Evolutionary conservation across 2,888 invertebrate species (phyloP).

Genomic region (Fragum sueziense): DNA sequence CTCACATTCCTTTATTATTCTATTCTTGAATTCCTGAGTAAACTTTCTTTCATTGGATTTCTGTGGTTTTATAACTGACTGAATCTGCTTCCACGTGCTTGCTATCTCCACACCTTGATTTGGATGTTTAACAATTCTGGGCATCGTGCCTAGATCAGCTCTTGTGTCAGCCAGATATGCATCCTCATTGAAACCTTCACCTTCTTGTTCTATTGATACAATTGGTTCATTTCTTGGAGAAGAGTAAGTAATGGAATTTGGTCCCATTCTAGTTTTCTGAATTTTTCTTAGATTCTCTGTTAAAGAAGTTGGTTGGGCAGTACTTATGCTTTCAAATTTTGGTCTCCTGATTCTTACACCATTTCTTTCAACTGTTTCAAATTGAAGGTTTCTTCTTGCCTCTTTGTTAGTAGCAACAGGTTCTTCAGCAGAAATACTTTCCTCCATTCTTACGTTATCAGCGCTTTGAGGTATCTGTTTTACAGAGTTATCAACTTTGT

Average conservation of each 20-base stretch:
- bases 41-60: constrained; percentile 42
- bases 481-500: not conserved
- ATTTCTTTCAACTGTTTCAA: constrained; percentile 27
- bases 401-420: not conserved
- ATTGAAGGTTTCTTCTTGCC: constrained; percentile 3
- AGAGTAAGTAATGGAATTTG: constrained; percentile 41
- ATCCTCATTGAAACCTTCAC: constrained; percentile 14
- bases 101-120: constrained; percentile 45
- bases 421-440: not conserved
- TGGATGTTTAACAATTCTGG: constrained; percentile 47
- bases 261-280: constrained; percentile 52
- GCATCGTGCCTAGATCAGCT: constrained; percentile 57
- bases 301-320: not conserved
- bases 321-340: constrained; percentile 20
- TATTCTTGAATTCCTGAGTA: constrained; percentile 51
- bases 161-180: constrained; percentile 41
- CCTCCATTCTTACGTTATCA: not conserved
- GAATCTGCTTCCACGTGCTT: constrained; percentile 61
- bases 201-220: not conserved
- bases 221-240: not conserved
- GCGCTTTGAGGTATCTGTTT: not conserved
- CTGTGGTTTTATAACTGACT: constrained; percentile 43
- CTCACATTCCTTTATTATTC: constrained; percentile 51
- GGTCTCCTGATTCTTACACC: constrained; percentile 43
- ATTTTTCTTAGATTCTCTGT: not conserved